These are phyloP conservation scores for Sinocyclocheilus rhinocerous DNA, from an alignment of 2,113 vertebrate species.

Conservation along the genomic window DNA sequence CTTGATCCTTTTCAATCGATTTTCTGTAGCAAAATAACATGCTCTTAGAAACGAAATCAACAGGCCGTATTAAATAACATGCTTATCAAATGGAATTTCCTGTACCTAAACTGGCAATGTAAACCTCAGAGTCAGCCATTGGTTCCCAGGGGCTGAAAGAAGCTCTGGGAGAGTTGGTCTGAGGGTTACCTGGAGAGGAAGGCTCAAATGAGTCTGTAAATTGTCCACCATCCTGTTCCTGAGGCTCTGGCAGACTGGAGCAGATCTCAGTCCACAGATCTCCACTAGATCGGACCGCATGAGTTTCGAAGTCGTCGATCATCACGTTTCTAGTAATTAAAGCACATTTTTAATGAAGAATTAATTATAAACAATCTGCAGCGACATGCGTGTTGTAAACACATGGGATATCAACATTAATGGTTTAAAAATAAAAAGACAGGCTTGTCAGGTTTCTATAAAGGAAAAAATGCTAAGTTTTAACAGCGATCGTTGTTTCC, in stretches of 20 bases:
- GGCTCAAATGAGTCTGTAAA: constrained; percentile 89
- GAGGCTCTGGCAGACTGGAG: constrained; percentile 76
- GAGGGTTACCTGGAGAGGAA: constrained; percentile 47
- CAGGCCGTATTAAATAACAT: background rate
- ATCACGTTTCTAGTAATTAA: constrained; percentile 68
- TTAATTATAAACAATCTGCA: background rate
- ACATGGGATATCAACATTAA: background rate
- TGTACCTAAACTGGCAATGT: constrained; percentile 91
- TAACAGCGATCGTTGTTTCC: background rate
- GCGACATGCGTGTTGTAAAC: background rate
- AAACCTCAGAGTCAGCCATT: constrained; percentile 89
- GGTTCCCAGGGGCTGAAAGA: constrained; percentile 83
- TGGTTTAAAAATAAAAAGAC: background rate
- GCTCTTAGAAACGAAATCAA: background rate
- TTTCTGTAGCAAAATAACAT: constrained; percentile 76
- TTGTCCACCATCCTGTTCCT: constrained; percentile 63
- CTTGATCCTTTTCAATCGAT: constrained; percentile 88
- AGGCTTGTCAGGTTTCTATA: too few species aligned
- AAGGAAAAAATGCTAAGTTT: background rate
- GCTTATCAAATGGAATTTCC: constrained; percentile 7
- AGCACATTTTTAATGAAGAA: background rate
- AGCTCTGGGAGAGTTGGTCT: constrained; percentile 31
- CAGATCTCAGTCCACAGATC: constrained; percentile 95
- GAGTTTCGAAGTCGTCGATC: constrained; percentile 81
- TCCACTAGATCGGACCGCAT: constrained; percentile 74